These are phyloP conservation scores for Tokudaia muenninki DNA, from an alignment of 2,797 vertebrate species.

Conservation along the genomic window DNA sequence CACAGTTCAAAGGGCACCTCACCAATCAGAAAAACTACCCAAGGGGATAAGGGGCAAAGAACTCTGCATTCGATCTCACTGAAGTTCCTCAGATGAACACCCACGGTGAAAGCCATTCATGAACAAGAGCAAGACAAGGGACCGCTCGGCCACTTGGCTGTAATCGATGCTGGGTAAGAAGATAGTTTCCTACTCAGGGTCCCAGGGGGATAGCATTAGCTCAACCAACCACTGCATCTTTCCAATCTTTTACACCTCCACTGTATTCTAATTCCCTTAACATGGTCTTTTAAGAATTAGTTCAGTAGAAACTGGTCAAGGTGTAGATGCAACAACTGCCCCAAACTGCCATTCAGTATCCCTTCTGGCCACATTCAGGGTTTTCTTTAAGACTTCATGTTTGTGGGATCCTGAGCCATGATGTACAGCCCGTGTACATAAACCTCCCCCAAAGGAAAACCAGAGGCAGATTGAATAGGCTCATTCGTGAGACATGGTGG, in stretches of 20 bases:
- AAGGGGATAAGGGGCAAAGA: not conserved
- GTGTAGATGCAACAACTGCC: not conserved
- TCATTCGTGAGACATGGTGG: no score
- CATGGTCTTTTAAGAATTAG: not conserved
- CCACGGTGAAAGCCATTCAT: rapidly evolving
- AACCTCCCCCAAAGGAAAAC: not conserved
- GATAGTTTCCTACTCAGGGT: not conserved
- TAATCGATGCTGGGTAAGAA: rapidly evolving
- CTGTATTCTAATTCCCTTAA: not conserved
- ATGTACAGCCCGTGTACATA: not conserved
- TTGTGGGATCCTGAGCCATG: not conserved
- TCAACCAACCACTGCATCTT: not conserved
- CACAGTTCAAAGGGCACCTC: not conserved
- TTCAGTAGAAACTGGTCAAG: not conserved
- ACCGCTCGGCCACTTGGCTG: not conserved
- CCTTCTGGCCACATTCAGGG: not conserved
- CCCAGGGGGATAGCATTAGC: not conserved
- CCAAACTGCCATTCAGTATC: not conserved
- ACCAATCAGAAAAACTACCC: not conserved
- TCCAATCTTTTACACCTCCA: not conserved
- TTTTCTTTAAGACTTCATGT: not conserved
- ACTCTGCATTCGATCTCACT: not conserved
- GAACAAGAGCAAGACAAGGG: no score
- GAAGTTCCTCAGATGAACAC: not conserved
- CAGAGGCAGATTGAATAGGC: no score